phyloP scores from a whole-genome alignment of 1,140 invertebrate species.

The Drosophila carrolli region DNA sequence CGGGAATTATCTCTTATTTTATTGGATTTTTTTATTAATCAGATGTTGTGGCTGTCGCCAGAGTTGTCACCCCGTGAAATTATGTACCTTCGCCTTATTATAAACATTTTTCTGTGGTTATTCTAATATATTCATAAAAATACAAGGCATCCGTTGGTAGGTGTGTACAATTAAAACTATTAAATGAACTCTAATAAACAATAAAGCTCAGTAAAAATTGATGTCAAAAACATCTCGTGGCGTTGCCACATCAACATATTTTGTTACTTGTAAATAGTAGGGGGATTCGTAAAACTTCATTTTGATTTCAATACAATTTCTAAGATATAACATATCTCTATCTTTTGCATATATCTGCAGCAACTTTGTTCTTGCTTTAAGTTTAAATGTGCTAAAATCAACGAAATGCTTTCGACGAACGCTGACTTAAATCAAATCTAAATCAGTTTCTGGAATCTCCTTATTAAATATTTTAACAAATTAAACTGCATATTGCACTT shows the following conservation, averaged over 20 bases:
- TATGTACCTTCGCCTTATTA: conserved; percentile 25
- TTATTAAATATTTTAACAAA: conserved; percentile 13
- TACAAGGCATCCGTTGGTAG: not conserved
- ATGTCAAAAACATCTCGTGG: conserved; percentile 5
- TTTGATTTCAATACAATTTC: not conserved
- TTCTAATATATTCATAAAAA: conserved; percentile 15
- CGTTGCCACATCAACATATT: conserved; percentile 20
- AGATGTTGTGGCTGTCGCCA: conserved; percentile 4
- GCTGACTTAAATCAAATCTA: not conserved
- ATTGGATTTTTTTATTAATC: conserved; percentile 1
- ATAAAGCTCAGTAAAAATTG: not conserved
- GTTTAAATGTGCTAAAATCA: too few relatives aligned
- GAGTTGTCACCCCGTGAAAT: conserved; percentile 13
- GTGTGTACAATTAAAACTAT: conserved; percentile 2
- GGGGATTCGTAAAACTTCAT: not conserved
- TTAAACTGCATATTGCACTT: conserved; percentile 42
- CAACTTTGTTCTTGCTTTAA: not conserved
- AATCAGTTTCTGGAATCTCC: not conserved
- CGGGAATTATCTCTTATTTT: conserved; percentile 8
- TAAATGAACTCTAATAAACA: conserved; percentile 4
- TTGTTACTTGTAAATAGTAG: not conserved
- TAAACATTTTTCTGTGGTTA: conserved; percentile 4
- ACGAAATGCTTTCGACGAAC: too few relatives aligned
- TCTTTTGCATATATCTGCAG: not conserved
- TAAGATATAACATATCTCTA: not conserved